phyloP scores from a whole-genome alignment of 2,797 vertebrate species.

The Sebastes alutus region DNA sequence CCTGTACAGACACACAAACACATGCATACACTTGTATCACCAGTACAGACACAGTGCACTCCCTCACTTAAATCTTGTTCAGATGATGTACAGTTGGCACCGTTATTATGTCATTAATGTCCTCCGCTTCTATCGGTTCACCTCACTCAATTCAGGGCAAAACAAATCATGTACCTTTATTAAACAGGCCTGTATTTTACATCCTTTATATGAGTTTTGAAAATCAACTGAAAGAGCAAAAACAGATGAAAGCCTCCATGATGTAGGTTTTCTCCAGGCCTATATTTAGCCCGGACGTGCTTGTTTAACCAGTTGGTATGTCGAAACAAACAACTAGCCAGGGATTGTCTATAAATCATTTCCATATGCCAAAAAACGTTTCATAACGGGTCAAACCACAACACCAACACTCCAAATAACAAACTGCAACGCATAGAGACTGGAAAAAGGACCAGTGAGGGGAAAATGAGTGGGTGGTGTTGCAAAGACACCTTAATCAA shows the following conservation, averaged over 20 bases:
- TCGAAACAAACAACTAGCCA: constrained; percentile 60
- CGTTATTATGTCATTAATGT: not conserved
- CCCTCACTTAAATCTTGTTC: not conserved
- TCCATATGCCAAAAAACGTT: constrained; percentile 64
- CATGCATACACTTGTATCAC: constrained; percentile 31
- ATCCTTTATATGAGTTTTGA: not conserved
- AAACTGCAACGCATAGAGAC: constrained; percentile 5
- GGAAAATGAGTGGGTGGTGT: constrained; percentile 10
- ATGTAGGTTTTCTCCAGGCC: constrained; percentile 28
- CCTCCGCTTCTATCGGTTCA: not conserved
- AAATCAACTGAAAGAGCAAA: constrained; percentile 23
- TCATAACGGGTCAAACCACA: constrained; percentile 55
- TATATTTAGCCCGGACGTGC: constrained; percentile 69
- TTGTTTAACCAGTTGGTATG: constrained; percentile 66
- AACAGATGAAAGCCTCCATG: constrained; percentile 36
- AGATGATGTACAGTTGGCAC: not conserved
- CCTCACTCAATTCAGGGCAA: not conserved
- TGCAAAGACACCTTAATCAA: constrained; percentile 48
- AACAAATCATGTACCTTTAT: not conserved
- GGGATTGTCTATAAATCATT: constrained; percentile 67
- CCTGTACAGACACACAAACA: constrained; percentile 77
- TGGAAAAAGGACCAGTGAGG: constrained; percentile 9
- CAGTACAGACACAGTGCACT: constrained; percentile 18
- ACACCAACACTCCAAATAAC: constrained; percentile 38
- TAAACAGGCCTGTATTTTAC: constrained; percentile 5